These are phyloP conservation scores for Chalcis sispes DNA, from an alignment of 2,888 invertebrate species.

Conservation along the genomic window DNA sequence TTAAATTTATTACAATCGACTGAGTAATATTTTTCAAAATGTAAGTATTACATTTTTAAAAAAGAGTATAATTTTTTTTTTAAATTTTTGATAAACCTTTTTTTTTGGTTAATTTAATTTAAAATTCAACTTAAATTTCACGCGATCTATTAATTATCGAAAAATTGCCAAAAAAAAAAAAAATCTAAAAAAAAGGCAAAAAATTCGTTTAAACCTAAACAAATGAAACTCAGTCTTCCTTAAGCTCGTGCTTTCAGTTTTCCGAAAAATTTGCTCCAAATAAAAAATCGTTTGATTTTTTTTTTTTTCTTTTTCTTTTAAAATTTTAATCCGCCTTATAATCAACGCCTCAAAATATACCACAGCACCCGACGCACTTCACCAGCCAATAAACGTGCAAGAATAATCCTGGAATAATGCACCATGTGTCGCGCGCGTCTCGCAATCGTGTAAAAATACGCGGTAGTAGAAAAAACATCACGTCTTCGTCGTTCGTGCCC, in stretches of 20 bases:
- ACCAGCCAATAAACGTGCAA: background rate
- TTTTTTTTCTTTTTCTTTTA: background rate
- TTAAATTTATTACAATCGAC: no score
- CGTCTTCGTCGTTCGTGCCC: background rate
- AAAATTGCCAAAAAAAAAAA: no score
- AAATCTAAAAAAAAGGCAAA: background rate
- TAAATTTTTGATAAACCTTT: no score
- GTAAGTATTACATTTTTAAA: no score
- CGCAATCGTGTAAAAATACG: slow-evolving; percentile 43
- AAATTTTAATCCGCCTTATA: background rate
- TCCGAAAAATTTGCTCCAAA: background rate
- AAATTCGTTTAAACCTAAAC: background rate
- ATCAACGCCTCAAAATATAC: background rate
- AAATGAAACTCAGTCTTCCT: background rate
- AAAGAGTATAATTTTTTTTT: no score
- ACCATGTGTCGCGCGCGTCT: slow-evolving; percentile 1
- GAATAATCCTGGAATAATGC: background rate
- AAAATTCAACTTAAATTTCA: no score
- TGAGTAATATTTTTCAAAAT: no score
- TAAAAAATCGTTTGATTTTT: no score
- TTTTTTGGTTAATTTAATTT: no score
- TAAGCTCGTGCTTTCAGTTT: background rate
- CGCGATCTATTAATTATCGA: no score
- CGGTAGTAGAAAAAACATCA: slow-evolving; percentile 42
- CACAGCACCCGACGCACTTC: background rate